phyloP scores from a whole-genome alignment of 1,140 invertebrate species.

The Leptinotarsa texana region DNA sequence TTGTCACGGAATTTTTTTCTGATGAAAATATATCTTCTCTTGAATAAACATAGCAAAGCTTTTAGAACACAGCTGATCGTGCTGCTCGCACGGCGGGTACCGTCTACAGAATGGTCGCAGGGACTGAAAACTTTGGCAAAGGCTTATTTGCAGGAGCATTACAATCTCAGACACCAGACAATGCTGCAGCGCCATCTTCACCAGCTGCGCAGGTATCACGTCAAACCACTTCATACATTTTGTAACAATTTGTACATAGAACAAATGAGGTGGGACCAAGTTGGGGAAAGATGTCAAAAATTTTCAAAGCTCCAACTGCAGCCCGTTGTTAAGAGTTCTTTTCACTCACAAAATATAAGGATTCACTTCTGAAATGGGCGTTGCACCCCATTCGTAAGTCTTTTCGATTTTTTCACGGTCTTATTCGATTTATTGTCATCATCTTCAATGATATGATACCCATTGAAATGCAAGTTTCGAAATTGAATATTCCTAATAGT shows the following conservation, averaged over 20 bases:
- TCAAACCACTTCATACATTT: slow-evolving; percentile 36
- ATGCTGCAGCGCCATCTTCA: slow-evolving; percentile 36
- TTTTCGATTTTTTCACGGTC: too few species aligned
- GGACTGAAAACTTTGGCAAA: slow-evolving; percentile 74
- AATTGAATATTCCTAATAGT: too few species aligned
- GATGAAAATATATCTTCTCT: neutral
- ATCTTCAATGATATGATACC: too few species aligned
- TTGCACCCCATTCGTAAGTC: too few species aligned
- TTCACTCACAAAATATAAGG: too few species aligned
- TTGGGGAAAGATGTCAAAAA: neutral
- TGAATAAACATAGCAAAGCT: slow-evolving; percentile 35
- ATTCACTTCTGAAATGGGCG: too few species aligned
- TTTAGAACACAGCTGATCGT: slow-evolving; percentile 73
- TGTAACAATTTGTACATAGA: too few species aligned
- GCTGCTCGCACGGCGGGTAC: slow-evolving; percentile 75
- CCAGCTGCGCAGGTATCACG: slow-evolving; percentile 55
- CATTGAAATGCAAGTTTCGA: too few species aligned
- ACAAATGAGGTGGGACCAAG: neutral
- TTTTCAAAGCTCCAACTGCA: too few species aligned
- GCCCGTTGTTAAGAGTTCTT: too few species aligned
- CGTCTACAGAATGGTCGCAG: slow-evolving; percentile 75
- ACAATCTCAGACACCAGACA: neutral
- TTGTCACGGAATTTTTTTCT: too few species aligned
- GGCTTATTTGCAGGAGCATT: slow-evolving; percentile 68
- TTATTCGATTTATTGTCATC: too few species aligned